Base-by-base conservation (phyloP, 2,797 vertebrate species). In the Scyliorhinus canicula region DNA sequence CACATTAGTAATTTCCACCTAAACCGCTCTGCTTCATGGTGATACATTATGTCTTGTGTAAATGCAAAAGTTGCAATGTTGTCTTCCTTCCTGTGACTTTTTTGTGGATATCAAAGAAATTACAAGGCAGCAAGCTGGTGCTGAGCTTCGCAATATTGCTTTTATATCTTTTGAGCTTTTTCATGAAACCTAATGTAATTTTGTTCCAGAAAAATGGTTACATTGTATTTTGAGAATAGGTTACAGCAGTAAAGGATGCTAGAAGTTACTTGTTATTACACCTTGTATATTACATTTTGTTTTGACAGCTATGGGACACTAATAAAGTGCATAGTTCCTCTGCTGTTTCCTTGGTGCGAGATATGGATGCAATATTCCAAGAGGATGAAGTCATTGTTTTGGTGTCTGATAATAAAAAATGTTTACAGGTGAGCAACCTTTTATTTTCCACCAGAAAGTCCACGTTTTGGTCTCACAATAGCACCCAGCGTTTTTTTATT, bases 271-370 rank as follows among this genome's bases (percentile, higher is more conserved):
- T 47, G 67, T 74, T 74, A 55, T 94, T 47, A 74, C 6, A 50
- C 31, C 47, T 57, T 31, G n/a, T n/a, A 35, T 52, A 94, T 50
- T 94, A 6, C 28, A 19, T 94, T 94, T 71, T 94, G n/a, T 93
- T 60, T 79, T 82, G 74, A 77, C 95, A 99, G 99, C 96, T 99
- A 69, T 99, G 99, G 99, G 98, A 99, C 96, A 99, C 98, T 0
- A 97, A 97, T 79, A 98, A 98, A 95, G 98, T 99, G n/a, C 98
- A 98, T 97, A 98, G 97, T 90, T 98, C 98, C 91, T 99, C 98
- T 40, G 98, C 98, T 67, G 95, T 97, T 95, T 96, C 97, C 71
- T 97, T 99, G 95, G 99, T 99, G 97, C 98, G 98, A 96, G 98
- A 99, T 96, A 97, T 98, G 12, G 98, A 99, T 63, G 98, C 98